Evolutionary conservation across 2,888 invertebrate species (phyloP), one percentile per base, ranked within the genome.

Genomic region (Caenorhabditis sinica): DNA sequence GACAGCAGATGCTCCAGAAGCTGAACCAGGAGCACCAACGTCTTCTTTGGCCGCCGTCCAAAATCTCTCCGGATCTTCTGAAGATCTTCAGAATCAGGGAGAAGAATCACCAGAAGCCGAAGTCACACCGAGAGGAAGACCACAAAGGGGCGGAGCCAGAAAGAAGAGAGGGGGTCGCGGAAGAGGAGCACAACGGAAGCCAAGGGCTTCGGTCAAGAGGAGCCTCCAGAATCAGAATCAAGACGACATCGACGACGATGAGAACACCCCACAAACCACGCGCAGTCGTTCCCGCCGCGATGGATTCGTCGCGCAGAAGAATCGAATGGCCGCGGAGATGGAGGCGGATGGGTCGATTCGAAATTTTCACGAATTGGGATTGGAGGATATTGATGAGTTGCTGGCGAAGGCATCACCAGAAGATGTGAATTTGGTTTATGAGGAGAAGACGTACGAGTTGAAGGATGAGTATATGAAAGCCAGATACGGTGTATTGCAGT

Each of bases 361-460:
- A 5, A 28, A 66, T 17, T 66, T 13, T n/a, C 13, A 53, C 15
- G n/a, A 51, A 3, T 65, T 74, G 11, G 74, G 13, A 17, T n/a
- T 74, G 1, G n/a, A 51, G 2, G n/a, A 51, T 11, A 33, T 74
- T 25, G 69, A 68, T 17, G 6, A n/a, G 23, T 8, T 49, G 2
- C 2, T 71, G 15, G 17, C n/a, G 8, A 23, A 43, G 5, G 25
- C 49, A 0, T 56, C 56, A 20, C n/a, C 60, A 2, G 49, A 20
- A n/a, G 79, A 79, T 53, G 17, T 45, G 1, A 65, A 25, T 17
- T 25, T 72, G 25, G 13, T 20, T 0, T 8, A 72, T 43, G 79
- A 79, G 43, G 79, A 79, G 43, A 36, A 63, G 33, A 65, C 45
- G 4, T 51, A 43, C 25, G 79, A 71, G 61, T 23, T 71, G 33